Conservation (phyloP, 2,797 vertebrate species). For the Mormyrus proboscirostris region DNA sequence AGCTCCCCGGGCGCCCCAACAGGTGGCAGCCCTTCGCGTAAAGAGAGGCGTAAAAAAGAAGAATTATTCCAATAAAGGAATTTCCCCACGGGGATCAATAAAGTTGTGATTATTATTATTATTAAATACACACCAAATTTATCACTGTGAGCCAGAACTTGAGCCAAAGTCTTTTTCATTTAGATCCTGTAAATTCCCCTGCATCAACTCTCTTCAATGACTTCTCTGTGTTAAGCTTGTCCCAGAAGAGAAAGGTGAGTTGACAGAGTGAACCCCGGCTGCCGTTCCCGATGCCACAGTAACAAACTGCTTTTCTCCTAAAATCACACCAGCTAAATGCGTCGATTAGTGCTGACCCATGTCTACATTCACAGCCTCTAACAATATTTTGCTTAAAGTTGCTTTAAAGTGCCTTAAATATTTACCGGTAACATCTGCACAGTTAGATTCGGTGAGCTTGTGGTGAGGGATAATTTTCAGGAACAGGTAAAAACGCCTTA, state of each 20-base stretch:
- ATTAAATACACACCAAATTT: background rate
- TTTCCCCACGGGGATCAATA: too few relatives aligned
- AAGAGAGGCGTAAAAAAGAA: too few relatives aligned
- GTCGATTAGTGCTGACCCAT: background rate
- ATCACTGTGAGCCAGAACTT: background rate
- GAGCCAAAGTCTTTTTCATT: conserved; percentile 28
- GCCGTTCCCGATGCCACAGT: background rate
- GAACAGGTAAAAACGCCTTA: background rate
- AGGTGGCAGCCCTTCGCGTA: too few relatives aligned
- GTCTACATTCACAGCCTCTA: background rate
- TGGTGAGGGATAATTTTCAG: background rate
- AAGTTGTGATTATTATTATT: background rate
- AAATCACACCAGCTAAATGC: background rate
- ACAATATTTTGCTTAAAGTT: background rate
- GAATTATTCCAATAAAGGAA: too few relatives aligned
- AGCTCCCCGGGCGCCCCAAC: too few relatives aligned
- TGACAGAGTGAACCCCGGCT: background rate
- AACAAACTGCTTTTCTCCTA: background rate
- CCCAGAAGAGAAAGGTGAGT: conserved; percentile 96
- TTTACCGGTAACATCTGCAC: background rate
- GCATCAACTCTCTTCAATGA: conserved; percentile 95
- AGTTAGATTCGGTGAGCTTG: background rate
- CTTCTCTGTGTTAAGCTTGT: conserved; percentile 93
- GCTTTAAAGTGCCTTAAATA: background rate
- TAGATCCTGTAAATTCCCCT: conserved; percentile 91